Base-by-base conservation (phyloP, 2,113 vertebrate species). In the Thamnophis sirtalis region DNA sequence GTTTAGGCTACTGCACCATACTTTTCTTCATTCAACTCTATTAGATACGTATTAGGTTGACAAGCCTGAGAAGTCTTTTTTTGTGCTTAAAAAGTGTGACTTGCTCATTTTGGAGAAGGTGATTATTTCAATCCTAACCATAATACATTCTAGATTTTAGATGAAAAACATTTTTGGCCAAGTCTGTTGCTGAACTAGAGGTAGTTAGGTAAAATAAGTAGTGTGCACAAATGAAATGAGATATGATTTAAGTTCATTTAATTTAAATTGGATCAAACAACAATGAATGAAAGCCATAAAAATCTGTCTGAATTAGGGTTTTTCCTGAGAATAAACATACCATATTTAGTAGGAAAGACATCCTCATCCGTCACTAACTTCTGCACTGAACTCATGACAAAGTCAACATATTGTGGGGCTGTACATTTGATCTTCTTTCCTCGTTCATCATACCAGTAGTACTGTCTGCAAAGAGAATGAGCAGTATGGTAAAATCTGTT, bases 351-450 rank as follows among this genome's bases (percentile, higher is more conserved):
- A 49, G 99, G 99, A 93, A 99, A 99, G 96, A 99, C 98, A 3
- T 99, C 99, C 97, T 99, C 99, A 22, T 99, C 99, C 0, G 99
- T 99, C 96, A 99, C 99, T 96, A 99, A 97, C 92, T 99, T 99
- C 98, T 99, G 99, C 97, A 99, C 98, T 0, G 98, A 98, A 94
- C 99, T 99, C 99, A 99, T 99, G 94, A 99, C 99, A 0, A 99
- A 99, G 97, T 99, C 99, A 11, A 99, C 98, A 5, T 99, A 99
- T 97, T 99, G 99, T 13, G 99, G 99, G 86, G 98, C 99, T 1
- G 99, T 99, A 98, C 99, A 99, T 96, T 99, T 99, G 49, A 98
- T 98, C 97, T 99, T 99, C 98, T 99, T 99, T 93, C 99, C 99
- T 98, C 98, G 98, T 96, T 99, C 99, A 3, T 99, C 99, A 96